Evolutionary conservation across 2,888 invertebrate genomes (phyloP).

Genomic region (Minunthozetes semirufus): DNA sequence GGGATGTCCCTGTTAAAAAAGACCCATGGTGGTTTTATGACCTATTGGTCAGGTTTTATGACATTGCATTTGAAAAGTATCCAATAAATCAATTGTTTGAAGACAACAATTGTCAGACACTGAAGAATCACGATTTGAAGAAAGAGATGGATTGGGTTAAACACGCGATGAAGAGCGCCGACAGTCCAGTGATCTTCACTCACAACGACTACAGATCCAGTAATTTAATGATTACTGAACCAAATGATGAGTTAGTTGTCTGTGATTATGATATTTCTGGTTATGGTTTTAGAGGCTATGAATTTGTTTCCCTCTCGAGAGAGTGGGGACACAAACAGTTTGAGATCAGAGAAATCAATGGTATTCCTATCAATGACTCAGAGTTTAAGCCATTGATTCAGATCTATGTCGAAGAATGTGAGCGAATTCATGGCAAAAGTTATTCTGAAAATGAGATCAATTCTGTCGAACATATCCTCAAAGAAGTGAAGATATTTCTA

Average conservation of each 20-base stretch:
- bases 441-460: background rate
- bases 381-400: background rate
- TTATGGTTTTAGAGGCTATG: background rate
- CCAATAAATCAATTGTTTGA: too few relatives aligned
- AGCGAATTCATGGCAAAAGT: background rate
- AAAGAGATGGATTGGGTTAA: background rate
- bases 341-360: background rate
- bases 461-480: background rate
- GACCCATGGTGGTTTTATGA: too few relatives aligned
- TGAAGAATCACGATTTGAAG: background rate
- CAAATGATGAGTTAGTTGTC: background rate
- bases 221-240: background rate
- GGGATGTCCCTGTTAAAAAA: too few relatives aligned
- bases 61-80: too few relatives aligned
- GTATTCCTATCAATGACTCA: background rate
- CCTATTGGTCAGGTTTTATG: too few relatives aligned
- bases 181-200: background rate
- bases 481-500: background rate
- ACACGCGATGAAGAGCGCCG: background rate
- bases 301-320: background rate
- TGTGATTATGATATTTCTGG: background rate
- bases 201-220: background rate
- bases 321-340: background rate
- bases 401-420: background rate
- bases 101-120: background rate